Percentiles rank a stretch among this genome's conserved stretches.
These are phyloP conservation scores for Craseonycteris thonglongyai DNA, from an alignment of 2,113 vertebrate species.

Conservation along the genomic window DNA sequence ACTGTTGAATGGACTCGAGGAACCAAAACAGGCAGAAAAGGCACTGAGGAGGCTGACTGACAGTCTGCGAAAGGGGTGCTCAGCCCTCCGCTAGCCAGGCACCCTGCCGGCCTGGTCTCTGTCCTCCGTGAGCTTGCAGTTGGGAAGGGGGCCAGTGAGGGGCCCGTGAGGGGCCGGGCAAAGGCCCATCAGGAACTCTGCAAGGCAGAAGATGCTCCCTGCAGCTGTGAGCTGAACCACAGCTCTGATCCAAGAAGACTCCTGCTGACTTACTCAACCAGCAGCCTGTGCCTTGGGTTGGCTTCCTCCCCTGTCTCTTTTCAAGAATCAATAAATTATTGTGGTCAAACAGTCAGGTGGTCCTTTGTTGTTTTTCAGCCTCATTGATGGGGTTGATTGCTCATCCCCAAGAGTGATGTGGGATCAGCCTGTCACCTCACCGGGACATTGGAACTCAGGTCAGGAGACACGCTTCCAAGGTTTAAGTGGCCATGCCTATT, in stretches of 20 bases:
- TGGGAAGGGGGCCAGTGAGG: too few species aligned
- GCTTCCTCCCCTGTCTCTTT: slow-evolving; percentile 39
- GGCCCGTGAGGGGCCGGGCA: too few species aligned
- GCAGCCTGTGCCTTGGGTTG: neutral
- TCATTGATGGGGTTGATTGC: neutral
- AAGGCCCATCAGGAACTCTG: neutral
- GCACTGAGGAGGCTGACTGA: neutral
- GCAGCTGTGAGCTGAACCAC: fast-evolving
- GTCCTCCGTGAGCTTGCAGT: neutral
- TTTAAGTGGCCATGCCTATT: neutral
- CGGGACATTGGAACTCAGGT: neutral
- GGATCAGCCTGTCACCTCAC: neutral
- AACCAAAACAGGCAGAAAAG: neutral
- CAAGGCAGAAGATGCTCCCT: neutral
- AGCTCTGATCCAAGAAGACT: neutral
- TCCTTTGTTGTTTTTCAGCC: neutral
- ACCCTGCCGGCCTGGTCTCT: neutral
- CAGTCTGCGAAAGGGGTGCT: neutral
- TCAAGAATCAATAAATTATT: slow-evolving; percentile 28
- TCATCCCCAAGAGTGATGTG: neutral
- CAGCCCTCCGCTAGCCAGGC: neutral
- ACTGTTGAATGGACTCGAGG: neutral
- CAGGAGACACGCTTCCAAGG: neutral
- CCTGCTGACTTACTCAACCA: neutral
- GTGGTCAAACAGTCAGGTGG: neutral